Evolutionary conservation across 2,113 vertebrate species (phyloP).

Genomic region (Phalacrocorax pelagicus): DNA sequence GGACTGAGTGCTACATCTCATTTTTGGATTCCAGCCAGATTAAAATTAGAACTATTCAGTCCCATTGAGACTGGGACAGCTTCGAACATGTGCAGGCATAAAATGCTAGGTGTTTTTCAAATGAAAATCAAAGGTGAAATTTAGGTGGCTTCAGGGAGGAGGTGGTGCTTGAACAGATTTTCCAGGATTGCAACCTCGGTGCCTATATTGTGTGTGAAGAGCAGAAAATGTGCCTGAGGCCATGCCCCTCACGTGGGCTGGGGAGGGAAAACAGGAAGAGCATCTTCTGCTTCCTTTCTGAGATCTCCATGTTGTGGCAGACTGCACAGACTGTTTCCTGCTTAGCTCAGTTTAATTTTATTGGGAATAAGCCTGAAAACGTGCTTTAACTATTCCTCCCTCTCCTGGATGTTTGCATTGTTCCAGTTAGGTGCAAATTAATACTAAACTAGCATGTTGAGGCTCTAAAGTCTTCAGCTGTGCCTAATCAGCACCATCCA

Average conservation of each 20-base stretch:
- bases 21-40: neutral
- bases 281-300: neutral
- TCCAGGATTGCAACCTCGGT: neutral
- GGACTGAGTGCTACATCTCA: neutral
- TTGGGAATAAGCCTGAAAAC: neutral
- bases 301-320: neutral
- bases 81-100: neutral
- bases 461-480: neutral
- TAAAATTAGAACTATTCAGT: neutral
- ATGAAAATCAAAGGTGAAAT: neutral
- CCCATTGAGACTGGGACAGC: neutral
- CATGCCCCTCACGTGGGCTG: neutral
- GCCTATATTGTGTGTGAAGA: neutral
- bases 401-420: neutral
- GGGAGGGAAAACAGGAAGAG: neutral
- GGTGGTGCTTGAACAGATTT: neutral
- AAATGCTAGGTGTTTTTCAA: neutral
- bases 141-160: neutral
- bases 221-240: neutral
- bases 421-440: conserved; percentile 28
- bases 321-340: neutral
- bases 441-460: neutral
- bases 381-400: neutral
- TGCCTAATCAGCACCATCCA: conserved; percentile 2
- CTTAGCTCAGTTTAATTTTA: neutral